phyloP scores from a whole-genome alignment of 2,797 vertebrate species.

The Bovichtus variegatus region DNA sequence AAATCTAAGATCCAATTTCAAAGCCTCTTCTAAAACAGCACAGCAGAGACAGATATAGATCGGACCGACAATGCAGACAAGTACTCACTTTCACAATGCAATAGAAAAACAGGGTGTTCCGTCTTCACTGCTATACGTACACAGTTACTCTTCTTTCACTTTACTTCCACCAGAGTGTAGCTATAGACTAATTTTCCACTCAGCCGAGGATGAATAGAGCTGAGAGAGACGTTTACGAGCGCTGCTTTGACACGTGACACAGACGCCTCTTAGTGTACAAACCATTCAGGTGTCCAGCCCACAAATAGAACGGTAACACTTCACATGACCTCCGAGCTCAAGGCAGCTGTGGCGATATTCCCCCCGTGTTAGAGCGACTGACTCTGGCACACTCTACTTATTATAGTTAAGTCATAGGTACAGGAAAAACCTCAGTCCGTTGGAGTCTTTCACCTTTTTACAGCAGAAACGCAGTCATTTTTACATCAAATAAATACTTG shows the following conservation, averaged over 20 bases:
- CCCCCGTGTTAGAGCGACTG: neutral
- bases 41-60: neutral
- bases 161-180: neutral
- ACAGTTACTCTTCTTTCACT: neutral
- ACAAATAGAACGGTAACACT: constrained; percentile 78
- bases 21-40: constrained; percentile 2
- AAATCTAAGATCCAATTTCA: neutral
- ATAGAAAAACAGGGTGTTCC: neutral
- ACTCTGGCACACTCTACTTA: neutral
- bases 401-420: constrained; percentile 2
- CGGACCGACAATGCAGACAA: neutral
- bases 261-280: constrained; percentile 54
- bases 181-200: neutral
- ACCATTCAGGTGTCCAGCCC: constrained; percentile 70
- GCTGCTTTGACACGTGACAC: constrained; percentile 41
- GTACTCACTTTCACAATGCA: constrained; percentile 45
- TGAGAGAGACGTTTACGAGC: constrained; percentile 14
- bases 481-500: neutral
- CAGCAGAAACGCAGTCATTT: neutral
- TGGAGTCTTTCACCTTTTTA: neutral
- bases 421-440: neutral
- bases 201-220: constrained; percentile 2
- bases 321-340: constrained; percentile 59
- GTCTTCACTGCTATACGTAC: neutral
- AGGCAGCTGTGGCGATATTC: constrained; percentile 62